Base-by-base conservation (phyloP, 2,113 vertebrate species). In the Stigmatopora nigra region DNA sequence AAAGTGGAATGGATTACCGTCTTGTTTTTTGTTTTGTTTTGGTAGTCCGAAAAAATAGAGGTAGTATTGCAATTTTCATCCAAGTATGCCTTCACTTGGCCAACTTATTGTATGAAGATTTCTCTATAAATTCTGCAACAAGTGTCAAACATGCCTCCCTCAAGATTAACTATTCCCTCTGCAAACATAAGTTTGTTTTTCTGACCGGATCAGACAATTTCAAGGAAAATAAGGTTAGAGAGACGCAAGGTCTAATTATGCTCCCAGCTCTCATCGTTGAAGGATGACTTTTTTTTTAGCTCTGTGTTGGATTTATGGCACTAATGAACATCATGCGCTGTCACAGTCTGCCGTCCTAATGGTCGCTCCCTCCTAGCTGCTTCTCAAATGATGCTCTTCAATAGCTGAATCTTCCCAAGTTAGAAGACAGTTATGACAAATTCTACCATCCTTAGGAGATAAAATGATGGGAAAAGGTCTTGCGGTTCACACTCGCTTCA, bases 361-460 rank as follows among this genome's bases (percentile, higher is more conserved):
- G 6, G 69, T 3, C 25, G 55, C 11, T n/a, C 2, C 19, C 68
- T 35, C 64, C 44, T 19, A 19, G 36, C 14, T 63, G 51, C 15
- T 52, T 22, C 7, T 63, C 31, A 53, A 71, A 69, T 67, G 16
- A 47, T 55, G 61, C 59, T 70, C 51, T 65, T 64, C 36, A 52
- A 57, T 66, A 74, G 71, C n/a, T 51, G 75, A 68, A 16, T 11
- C 31, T 60, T 7, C 75, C 65, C 73, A 61, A 64, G 53, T 64
- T 31, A 69, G 53, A 20, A 55, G 70, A 59, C 38, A n/a, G n/a
- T 69, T 78, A 63, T 51, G 38, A 56, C 57, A 57, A 57, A 69
- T 78, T 84, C 71, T 4, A 44, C 81, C 77, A 80, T 74, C 55
- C 68, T 66, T 72, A 20, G 48, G 49, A 73, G 61, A 71, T 65